These are phyloP conservation scores for Gavialis gangeticus DNA, from an alignment of 2,113 vertebrate species.

Conservation along the genomic window DNA sequence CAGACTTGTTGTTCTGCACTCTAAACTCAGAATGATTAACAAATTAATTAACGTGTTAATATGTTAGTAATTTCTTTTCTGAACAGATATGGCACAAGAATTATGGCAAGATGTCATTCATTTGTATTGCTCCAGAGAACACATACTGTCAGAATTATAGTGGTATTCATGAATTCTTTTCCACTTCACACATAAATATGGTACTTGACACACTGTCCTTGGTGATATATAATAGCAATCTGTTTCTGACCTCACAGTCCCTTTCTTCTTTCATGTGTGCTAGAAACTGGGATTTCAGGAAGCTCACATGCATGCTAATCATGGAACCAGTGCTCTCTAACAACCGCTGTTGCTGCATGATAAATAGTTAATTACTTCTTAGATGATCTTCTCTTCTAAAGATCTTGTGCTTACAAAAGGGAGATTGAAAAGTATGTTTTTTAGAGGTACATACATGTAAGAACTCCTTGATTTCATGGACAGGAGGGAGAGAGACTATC, in stretches of 20 bases:
- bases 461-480: neutral
- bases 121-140: slow-evolving; percentile 31
- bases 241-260: slow-evolving; percentile 32
- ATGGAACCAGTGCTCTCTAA: neutral
- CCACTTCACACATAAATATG: slow-evolving; percentile 51
- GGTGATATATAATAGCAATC: slow-evolving; percentile 53
- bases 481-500: neutral
- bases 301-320: slow-evolving; percentile 7
- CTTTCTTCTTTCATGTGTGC: neutral
- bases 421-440: neutral
- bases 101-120: slow-evolving; percentile 26
- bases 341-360: slow-evolving; percentile 7
- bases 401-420: neutral
- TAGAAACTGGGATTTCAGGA: slow-evolving; percentile 23
- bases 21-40: slow-evolving; percentile 23
- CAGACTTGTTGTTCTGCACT: neutral
- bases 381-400: neutral
- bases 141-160: slow-evolving; percentile 35
- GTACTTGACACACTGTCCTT: slow-evolving; percentile 45
- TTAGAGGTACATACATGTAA: neutral
- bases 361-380: slow-evolving; percentile 47
- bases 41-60: slow-evolving; percentile 57
- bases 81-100: slow-evolving; percentile 34
- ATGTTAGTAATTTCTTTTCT: slow-evolving; percentile 46
- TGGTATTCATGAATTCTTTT: slow-evolving; percentile 41